phyloP scores from a whole-genome alignment of 2,888 invertebrate species.

The Beris morrisii region DNA sequence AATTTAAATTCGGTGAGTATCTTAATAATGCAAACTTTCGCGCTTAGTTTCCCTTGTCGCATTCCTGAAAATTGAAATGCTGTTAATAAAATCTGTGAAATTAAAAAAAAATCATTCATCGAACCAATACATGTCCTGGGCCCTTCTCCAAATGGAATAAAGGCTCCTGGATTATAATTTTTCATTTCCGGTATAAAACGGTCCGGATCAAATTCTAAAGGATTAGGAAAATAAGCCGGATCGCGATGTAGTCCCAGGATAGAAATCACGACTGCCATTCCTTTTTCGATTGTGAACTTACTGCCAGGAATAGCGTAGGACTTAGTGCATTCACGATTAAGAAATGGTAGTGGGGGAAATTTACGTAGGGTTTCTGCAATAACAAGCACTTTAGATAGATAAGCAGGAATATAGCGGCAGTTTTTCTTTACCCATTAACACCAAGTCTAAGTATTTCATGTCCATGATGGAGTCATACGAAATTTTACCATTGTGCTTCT shows the following conservation, averaged over 20 bases:
- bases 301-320: constrained; percentile 14
- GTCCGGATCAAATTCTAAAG: constrained; percentile 24
- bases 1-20: constrained; percentile 49
- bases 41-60: constrained; percentile 50
- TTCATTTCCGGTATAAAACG: constrained; percentile 9
- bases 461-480: constrained; percentile 48
- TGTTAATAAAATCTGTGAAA: not conserved
- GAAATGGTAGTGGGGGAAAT: constrained; percentile 16
- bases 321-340: constrained; percentile 23
- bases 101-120: not conserved
- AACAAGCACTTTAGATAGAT: no score
- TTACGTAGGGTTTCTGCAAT: constrained; percentile 15
- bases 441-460: constrained; percentile 49
- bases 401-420: not conserved
- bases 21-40: constrained; percentile 50
- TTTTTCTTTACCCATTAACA: constrained; percentile 44
- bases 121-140: constrained; percentile 26
- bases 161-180: constrained; percentile 2
- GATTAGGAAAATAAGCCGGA: constrained; percentile 29
- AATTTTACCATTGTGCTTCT: constrained; percentile 41
- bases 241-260: constrained; percentile 19
- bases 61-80: constrained; percentile 43
- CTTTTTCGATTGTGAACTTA: constrained; percentile 13
- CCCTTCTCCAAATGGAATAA: constrained; percentile 28
- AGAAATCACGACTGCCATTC: constrained; percentile 11